Percentiles rank a stretch among this genome's conserved stretches.
Conservation (phyloP, 1,140 invertebrate genomes). For the Eumeta japonica region DNA sequence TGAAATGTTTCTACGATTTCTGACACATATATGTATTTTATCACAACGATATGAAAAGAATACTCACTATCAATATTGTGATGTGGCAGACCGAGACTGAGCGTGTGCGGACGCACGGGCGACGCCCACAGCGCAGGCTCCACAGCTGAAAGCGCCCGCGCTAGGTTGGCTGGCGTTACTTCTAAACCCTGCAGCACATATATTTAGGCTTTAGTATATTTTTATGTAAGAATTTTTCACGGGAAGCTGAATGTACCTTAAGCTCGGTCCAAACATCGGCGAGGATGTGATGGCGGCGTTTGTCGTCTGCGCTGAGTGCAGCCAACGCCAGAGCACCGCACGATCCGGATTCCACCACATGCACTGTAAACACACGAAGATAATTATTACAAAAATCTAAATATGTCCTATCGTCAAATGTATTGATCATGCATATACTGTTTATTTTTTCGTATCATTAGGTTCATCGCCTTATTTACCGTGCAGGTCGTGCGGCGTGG, state of each 20-base stretch:
- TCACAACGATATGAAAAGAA: too few species aligned
- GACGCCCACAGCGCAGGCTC: constrained; percentile 65
- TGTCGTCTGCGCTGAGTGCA: constrained; percentile 60
- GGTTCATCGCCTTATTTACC: background rate
- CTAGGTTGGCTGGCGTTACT: constrained; percentile 59
- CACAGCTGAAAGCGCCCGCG: constrained; percentile 59
- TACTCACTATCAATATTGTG: too few species aligned
- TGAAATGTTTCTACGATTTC: too few species aligned
- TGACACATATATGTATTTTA: too few species aligned
- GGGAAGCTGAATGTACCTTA: constrained; percentile 33
- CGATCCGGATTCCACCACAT: constrained; percentile 42
- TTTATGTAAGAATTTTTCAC: background rate
- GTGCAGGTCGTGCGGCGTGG: constrained; percentile 36
- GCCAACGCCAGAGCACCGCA: constrained; percentile 46
- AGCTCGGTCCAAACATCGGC: constrained; percentile 62
- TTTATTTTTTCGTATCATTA: background rate
- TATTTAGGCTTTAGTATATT: constrained; percentile 7
- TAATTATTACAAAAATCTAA: background rate
- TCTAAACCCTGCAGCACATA: constrained; percentile 47
- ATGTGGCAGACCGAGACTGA: constrained; percentile 63
- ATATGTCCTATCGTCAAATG: background rate
- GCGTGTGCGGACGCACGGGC: constrained; percentile 63
- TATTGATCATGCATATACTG: background rate
- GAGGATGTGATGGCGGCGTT: constrained; percentile 61
- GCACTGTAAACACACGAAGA: constrained; percentile 25